These are phyloP conservation scores for Noctua janthina DNA, from an alignment of 2,888 invertebrate species.

Conservation along the genomic window DNA sequence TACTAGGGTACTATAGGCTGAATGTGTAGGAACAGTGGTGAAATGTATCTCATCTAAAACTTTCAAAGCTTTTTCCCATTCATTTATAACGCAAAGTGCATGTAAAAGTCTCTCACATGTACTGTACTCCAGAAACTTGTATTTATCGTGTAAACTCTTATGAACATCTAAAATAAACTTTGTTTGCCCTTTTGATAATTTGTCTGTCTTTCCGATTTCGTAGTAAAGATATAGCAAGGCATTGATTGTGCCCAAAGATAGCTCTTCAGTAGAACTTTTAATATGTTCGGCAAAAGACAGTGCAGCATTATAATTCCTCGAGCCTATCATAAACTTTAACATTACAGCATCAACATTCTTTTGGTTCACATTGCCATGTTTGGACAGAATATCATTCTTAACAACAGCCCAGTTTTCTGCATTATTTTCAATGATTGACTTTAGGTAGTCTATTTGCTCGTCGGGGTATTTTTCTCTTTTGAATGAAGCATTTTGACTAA, in stretches of 20 bases:
- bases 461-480: constrained; percentile 33
- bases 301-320: constrained; percentile 86
- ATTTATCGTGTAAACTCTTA: constrained; percentile 85
- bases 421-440: constrained; percentile 70
- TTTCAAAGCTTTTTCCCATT: constrained; percentile 91
- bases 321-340: constrained; percentile 86
- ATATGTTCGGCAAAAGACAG: constrained; percentile 91
- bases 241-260: constrained; percentile 91
- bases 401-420: constrained; percentile 82
- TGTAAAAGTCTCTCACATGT: constrained; percentile 91
- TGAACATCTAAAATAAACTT: constrained; percentile 89
- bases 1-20: constrained; percentile 89
- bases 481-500: constrained; percentile 49
- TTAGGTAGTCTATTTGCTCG: constrained; percentile 80
- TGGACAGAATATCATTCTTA: constrained; percentile 82
- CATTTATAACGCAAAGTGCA: constrained; percentile 91
- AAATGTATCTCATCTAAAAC: constrained; percentile 91
- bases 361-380: constrained; percentile 79
- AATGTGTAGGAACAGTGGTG: constrained; percentile 83
- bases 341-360: constrained; percentile 91
- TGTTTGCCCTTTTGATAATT: constrained; percentile 85
- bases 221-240: constrained; percentile 90
- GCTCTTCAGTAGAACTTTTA: constrained; percentile 81
- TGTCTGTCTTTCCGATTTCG: constrained; percentile 72
- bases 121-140: constrained; percentile 90